Percentiles rank a stretch among this genome's conserved stretches.
Evolutionary conservation across 2,797 vertebrate species (phyloP).

Genomic region (Bradypodion ventrale): DNA sequence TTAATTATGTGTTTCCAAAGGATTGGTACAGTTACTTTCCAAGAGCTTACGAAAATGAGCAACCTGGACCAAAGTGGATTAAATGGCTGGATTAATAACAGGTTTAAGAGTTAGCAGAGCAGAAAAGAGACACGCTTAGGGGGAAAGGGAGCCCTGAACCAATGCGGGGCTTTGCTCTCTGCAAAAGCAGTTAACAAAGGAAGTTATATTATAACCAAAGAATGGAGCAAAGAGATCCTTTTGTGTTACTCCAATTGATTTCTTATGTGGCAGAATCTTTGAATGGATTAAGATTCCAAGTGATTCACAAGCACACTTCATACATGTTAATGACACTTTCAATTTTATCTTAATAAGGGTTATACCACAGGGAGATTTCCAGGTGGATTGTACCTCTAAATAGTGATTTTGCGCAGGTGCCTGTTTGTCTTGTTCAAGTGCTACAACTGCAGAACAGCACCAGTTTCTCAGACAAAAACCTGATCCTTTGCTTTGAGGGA

Average conservation of each 20-base stretch:
- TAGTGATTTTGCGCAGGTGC: background rate
- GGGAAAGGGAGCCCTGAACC: background rate
- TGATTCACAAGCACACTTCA: background rate
- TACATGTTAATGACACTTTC: too few species aligned
- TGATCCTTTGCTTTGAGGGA: background rate
- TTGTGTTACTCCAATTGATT: background rate
- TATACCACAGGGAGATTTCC: too few species aligned
- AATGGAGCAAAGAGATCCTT: background rate
- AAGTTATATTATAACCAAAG: background rate
- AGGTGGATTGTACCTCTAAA: background rate
- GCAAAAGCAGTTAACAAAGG: background rate
- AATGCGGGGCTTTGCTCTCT: background rate
- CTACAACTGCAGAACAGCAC: background rate
- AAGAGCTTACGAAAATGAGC: background rate
- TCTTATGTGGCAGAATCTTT: background rate
- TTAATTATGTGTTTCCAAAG: background rate
- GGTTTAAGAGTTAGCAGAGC: background rate
- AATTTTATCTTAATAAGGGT: background rate
- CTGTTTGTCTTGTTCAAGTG: background rate
- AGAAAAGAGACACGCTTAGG: background rate
- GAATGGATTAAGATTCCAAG: too few species aligned
- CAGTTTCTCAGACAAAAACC: background rate
- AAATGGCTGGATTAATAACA: conserved; percentile 15
- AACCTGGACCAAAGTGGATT: background rate
- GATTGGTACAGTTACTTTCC: background rate